Percentiles rank a stretch among this genome's conserved stretches.
These are phyloP conservation scores for Arizona elegans DNA, from an alignment of 2,113 vertebrate species.

Conservation along the genomic window DNA sequence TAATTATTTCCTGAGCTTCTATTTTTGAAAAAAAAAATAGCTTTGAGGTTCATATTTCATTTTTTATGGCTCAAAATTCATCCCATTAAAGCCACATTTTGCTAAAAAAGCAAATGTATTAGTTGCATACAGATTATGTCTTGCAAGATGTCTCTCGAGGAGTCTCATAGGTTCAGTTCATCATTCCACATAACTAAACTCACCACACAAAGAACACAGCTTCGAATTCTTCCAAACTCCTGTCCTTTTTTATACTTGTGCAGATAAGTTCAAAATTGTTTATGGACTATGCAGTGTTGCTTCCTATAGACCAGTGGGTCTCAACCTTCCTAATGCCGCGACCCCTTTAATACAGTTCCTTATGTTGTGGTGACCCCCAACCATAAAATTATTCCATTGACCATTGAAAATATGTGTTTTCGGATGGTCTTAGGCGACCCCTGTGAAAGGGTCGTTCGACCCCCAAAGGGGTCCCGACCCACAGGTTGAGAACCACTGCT, in stretches of 20 bases:
- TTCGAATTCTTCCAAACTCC: not conserved
- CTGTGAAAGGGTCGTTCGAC: no score
- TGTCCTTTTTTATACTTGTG: not conserved
- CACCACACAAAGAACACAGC: not conserved
- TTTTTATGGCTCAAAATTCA: not conserved
- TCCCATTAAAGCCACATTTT: no score
- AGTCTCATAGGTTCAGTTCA: not conserved
- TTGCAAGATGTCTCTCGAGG: not conserved
- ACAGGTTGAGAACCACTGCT: no score
- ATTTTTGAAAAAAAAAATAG: not conserved
- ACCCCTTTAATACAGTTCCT: no score
- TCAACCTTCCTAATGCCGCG: no score
- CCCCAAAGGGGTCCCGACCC: no score
- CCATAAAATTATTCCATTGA: no score
- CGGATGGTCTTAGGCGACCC: no score
- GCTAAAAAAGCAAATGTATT: not conserved
- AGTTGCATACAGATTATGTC: not conserved
- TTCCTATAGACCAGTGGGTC: no score
- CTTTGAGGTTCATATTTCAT: not conserved
- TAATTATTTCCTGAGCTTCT: not conserved
- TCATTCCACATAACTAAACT: not conserved
- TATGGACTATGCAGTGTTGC: not conserved
- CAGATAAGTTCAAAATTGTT: not conserved
- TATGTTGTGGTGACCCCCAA: no score
- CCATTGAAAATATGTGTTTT: no score